Evolutionary conservation across 2,888 invertebrate species (phyloP).

Genomic region (Trichopoda pennipes): DNA sequence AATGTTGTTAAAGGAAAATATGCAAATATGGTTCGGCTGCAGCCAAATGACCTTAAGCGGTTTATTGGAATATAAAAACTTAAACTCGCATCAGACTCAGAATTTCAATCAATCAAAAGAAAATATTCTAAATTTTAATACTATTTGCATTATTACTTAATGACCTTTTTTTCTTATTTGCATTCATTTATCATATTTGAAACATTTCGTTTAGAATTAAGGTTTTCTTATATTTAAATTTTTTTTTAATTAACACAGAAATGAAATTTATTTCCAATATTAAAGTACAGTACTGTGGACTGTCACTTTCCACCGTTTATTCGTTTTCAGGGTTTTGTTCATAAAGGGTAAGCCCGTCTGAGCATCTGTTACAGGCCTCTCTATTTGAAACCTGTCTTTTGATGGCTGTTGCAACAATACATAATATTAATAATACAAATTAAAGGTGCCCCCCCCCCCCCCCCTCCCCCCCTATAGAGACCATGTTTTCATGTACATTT

Average conservation of each 20-base stretch:
- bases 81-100: slow-evolving; percentile 58
- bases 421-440: too few species aligned
- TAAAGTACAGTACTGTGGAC: background rate
- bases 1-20: slow-evolving; percentile 45
- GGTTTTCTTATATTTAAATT: slow-evolving; percentile 1
- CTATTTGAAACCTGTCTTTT: too few species aligned
- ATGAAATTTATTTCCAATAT: background rate
- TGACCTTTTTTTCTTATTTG: slow-evolving; percentile 26
- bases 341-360: too few species aligned
- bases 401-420: too few species aligned
- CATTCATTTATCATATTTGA: slow-evolving; percentile 32
- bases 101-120: slow-evolving; percentile 64
- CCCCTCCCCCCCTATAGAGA: too few species aligned
- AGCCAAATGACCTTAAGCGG: slow-evolving; percentile 66
- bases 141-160: slow-evolving; percentile 62
- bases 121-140: slow-evolving; percentile 20
- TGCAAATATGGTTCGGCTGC: slow-evolving; percentile 56
- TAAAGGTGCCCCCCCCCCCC: too few species aligned
- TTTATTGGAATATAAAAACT: slow-evolving; percentile 44
- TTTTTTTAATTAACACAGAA: background rate
- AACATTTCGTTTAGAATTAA: slow-evolving; percentile 16
- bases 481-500: too few species aligned
- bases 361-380: too few species aligned
- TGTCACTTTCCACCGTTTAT: too few species aligned
- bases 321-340: too few species aligned